Evolutionary conservation across 2,113 vertebrate genomes (phyloP).

Genomic region (Aptenodytes forsteri): DNA sequence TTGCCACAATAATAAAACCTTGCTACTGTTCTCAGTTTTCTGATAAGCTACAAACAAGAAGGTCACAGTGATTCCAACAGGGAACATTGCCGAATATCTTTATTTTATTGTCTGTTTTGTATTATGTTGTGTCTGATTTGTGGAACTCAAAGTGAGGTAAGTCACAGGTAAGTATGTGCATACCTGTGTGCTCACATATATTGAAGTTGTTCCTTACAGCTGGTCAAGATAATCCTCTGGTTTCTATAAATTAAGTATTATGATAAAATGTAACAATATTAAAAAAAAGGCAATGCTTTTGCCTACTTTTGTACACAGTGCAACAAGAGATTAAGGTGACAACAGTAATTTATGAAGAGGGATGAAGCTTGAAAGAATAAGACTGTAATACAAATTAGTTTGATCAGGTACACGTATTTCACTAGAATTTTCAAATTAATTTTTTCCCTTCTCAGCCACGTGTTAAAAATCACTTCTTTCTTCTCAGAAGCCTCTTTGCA

Average conservation of each 20-base stretch:
- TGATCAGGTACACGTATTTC: not conserved
- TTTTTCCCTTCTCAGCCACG: not conserved
- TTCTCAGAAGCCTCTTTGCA: not conserved
- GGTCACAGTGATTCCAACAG: not conserved
- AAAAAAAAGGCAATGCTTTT: not conserved
- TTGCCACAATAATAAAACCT: not conserved
- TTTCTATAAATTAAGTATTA: not conserved
- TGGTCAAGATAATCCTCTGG: not conserved
- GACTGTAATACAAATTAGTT: not conserved
- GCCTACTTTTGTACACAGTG: not conserved
- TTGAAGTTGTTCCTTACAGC: not conserved
- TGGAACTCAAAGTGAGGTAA: not conserved
- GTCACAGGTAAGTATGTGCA: not conserved
- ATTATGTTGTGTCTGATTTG: not conserved
- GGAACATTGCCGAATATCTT: not conserved
- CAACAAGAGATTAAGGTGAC: not conserved
- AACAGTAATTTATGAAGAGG: not conserved
- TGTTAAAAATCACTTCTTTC: not conserved
- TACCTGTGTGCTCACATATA: rapidly evolving
- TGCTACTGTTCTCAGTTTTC: not conserved
- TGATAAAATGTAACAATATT: not conserved
- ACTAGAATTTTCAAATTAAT: not conserved
- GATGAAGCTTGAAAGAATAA: not conserved
- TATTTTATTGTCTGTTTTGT: not conserved
- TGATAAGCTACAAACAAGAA: not conserved